phyloP scores from a whole-genome alignment of 1,140 invertebrate species.

The Papilio aristodemus region DNA sequence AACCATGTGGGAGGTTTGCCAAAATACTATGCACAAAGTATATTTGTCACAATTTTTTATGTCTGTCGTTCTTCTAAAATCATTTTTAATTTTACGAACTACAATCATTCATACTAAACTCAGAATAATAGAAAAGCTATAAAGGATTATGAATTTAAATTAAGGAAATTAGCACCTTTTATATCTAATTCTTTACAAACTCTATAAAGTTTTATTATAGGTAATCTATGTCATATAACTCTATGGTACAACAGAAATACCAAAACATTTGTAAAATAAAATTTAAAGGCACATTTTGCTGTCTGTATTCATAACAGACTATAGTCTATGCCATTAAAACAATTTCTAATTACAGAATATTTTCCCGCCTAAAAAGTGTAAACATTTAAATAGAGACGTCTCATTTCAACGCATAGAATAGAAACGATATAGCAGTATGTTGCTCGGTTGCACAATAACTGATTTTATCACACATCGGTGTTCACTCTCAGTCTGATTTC shows the following conservation, averaged over 20 bases:
- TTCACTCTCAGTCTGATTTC: conserved; percentile 24
- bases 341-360: conserved; percentile 3
- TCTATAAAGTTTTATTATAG: background rate
- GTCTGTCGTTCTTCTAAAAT: background rate
- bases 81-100: background rate
- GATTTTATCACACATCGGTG: conserved; percentile 15
- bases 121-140: no score
- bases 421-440: background rate
- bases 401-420: conserved; percentile 3
- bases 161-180: no score
- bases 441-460: background rate
- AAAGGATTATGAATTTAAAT: no score
- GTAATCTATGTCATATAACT: background rate
- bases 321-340: background rate
- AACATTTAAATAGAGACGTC: background rate
- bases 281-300: background rate
- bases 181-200: no score
- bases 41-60: background rate
- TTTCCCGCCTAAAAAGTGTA: background rate
- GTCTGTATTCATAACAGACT: background rate
- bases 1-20: background rate
- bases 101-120: background rate
- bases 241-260: background rate
- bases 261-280: background rate
- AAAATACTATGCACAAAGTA: conserved; percentile 14